Conservation (phyloP, 2,797 vertebrate genomes). For the Odontamblyopus lacepedii region DNA sequence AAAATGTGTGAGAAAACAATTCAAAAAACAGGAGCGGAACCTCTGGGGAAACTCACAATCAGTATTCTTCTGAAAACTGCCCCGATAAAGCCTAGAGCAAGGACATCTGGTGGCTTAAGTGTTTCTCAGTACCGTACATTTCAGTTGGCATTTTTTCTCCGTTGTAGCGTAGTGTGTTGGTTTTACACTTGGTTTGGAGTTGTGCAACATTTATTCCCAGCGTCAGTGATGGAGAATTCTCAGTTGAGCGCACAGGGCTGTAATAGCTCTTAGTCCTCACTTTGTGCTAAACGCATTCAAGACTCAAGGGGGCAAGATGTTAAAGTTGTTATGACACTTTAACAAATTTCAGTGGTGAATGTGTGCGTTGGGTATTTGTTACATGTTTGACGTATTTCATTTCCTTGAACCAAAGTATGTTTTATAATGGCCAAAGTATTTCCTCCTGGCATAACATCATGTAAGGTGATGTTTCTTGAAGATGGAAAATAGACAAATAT, state of each 20-base stretch:
- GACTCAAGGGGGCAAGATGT: constrained; percentile 12
- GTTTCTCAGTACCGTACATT: constrained; percentile 42
- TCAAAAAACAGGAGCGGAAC: constrained; percentile 20
- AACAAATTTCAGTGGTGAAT: constrained; percentile 20
- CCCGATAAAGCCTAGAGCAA: constrained; percentile 51
- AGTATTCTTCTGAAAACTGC: constrained; percentile 32
- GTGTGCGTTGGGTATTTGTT: constrained; percentile 31
- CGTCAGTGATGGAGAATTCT: constrained; percentile 31
- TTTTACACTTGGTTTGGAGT: constrained; percentile 33
- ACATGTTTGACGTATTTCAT: constrained; percentile 8
- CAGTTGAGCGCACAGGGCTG: constrained; percentile 24
- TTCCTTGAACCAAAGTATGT: background rate
- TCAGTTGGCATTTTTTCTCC: constrained; percentile 33
- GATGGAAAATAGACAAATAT: background rate
- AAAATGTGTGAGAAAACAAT: constrained; percentile 53
- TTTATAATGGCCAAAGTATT: no score
- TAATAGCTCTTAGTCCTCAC: constrained; percentile 33
- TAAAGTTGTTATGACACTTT: constrained; percentile 17
- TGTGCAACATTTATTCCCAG: constrained; percentile 45
- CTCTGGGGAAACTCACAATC: constrained; percentile 38
- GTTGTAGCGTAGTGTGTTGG: constrained; percentile 33
- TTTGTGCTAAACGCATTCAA: constrained; percentile 9
- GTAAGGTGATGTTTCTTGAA: background rate
- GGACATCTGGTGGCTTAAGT: constrained; percentile 60
- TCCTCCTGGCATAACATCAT: background rate